phyloP scores from a whole-genome alignment of 2,113 vertebrate genomes.

The Isurus oxyrinchus region DNA sequence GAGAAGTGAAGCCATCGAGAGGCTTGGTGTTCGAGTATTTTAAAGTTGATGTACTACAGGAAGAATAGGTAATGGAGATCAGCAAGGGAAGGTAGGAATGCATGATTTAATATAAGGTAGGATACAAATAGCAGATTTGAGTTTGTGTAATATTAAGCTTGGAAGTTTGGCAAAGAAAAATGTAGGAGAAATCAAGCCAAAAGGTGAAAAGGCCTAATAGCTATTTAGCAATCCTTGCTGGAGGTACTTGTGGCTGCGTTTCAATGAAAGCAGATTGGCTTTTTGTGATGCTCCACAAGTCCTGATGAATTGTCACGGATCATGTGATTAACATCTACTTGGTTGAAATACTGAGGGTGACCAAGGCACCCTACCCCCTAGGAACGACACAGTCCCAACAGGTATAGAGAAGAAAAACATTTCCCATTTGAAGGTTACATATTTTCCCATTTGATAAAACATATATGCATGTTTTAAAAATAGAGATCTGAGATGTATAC shows the following conservation, averaged over 20 bases:
- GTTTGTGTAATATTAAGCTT: background rate
- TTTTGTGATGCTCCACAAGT: background rate
- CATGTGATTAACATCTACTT: background rate
- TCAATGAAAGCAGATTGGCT: background rate
- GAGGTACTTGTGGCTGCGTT: background rate
- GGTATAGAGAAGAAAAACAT: background rate
- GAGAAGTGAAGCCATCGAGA: background rate
- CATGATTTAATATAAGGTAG: background rate
- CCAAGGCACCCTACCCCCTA: background rate
- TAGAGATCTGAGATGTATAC: conserved; percentile 4
- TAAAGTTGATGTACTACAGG: background rate
- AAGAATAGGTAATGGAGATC: background rate
- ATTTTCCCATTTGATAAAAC: conserved; percentile 2
- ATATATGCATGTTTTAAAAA: background rate
- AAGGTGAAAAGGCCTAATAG: background rate
- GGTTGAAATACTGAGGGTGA: background rate
- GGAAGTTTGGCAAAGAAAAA: background rate
- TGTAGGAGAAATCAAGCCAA: background rate
- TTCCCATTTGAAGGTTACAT: background rate
- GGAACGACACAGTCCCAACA: background rate
- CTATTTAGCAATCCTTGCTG: too few relatives aligned
- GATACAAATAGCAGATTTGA: background rate
- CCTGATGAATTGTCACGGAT: background rate
- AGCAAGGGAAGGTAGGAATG: background rate
- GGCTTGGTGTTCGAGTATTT: background rate